phyloP scores from a whole-genome alignment of 2,797 vertebrate species.

The Catostomus latipinnis region DNA sequence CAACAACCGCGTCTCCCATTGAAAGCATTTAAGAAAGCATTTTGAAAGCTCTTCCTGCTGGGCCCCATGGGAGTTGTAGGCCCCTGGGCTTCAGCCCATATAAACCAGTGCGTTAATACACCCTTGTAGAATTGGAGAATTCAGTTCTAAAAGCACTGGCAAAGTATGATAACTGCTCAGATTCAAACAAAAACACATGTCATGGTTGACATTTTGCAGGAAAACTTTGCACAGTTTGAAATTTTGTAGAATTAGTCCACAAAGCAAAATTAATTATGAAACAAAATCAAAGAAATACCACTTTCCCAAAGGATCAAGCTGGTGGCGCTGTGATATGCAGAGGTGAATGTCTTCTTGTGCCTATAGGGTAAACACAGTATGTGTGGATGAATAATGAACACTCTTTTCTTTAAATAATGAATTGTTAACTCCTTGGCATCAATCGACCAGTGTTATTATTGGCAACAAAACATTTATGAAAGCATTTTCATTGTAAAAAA shows the following conservation, averaged over 20 bases:
- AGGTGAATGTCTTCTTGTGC: slow-evolving; percentile 33
- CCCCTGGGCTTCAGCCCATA: too few relatives aligned
- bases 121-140: slow-evolving; percentile 19
- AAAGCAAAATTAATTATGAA: slow-evolving; percentile 42
- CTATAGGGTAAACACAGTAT: slow-evolving; percentile 59
- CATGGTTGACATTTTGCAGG: slow-evolving; percentile 20
- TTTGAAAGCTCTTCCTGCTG: too few relatives aligned
- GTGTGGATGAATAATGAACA: slow-evolving; percentile 70
- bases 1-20: too few relatives aligned
- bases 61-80: too few relatives aligned
- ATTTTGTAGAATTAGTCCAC: slow-evolving; percentile 16
- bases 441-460: too few relatives aligned
- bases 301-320: slow-evolving; percentile 28
- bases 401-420: slow-evolving; percentile 40
- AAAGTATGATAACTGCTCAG: slow-evolving; percentile 4
- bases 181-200: slow-evolving; percentile 17
- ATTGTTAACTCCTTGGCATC: too few relatives aligned
- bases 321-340: slow-evolving; percentile 41
- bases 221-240: slow-evolving; percentile 24
- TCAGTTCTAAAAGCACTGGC: neutral
- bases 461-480: too few relatives aligned
- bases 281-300: slow-evolving; percentile 46
- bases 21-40: too few relatives aligned
- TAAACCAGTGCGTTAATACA: too few relatives aligned
- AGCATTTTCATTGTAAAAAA: too few relatives aligned